These are phyloP conservation scores for Perizoma affinitatum DNA, from an alignment of 2,888 invertebrate genomes.

Conservation along the genomic window DNA sequence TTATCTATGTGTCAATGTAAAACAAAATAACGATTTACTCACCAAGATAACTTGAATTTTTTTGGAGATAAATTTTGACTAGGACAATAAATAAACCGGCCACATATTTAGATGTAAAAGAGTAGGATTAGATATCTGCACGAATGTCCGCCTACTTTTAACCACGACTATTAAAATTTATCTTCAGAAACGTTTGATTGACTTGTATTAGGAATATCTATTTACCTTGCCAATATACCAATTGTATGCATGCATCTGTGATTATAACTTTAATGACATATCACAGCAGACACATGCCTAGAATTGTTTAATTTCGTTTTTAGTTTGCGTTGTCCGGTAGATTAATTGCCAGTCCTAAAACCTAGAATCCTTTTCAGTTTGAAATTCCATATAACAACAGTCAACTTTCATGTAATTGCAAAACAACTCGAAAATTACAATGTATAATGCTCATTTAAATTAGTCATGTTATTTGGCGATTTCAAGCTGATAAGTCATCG, in stretches of 20 bases:
- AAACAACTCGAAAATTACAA: background rate
- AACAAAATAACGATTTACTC: conserved; percentile 8
- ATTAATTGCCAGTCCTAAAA: background rate
- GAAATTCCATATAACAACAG: conserved; percentile 53
- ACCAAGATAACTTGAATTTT: conserved; percentile 42
- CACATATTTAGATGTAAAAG: conserved; percentile 14
- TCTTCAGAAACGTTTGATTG: conserved; percentile 47
- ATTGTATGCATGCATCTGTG: conserved; percentile 71
- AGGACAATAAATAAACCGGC: conserved; percentile 28
- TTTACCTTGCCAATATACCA: conserved; percentile 61
- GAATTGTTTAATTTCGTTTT: background rate
- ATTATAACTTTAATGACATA: conserved; percentile 52
- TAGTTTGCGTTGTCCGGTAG: background rate
- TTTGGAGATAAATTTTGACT: conserved; percentile 56
- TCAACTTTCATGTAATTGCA: background rate
- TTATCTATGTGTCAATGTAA: conserved; percentile 10
- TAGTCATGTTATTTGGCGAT: conserved; percentile 46
- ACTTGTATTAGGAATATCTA: conserved; percentile 14
- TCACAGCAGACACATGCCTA: conserved; percentile 42
- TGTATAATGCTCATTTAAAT: background rate
- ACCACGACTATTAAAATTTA: conserved; percentile 44
- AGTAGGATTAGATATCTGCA: conserved; percentile 16
- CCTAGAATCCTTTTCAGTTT: conserved; percentile 50
- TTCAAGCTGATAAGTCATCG: conserved; percentile 44
- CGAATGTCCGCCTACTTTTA: conserved; percentile 23